Evolutionary conservation across 2,888 invertebrate genomes (phyloP).

Genomic region (Hyles lineata): DNA sequence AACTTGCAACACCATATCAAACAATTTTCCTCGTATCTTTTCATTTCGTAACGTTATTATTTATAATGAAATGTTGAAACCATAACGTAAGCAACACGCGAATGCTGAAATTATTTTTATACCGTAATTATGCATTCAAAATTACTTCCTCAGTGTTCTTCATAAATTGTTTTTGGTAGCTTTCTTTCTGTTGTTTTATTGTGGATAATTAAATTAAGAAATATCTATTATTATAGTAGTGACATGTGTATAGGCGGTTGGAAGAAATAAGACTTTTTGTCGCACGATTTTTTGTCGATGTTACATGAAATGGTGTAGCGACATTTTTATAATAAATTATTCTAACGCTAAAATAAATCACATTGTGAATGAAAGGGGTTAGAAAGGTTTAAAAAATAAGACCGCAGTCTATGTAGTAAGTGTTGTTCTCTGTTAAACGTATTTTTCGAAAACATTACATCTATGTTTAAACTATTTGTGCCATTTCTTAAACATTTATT

Average conservation of each 20-base stretch:
- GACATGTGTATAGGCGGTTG: not conserved
- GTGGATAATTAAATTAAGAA: not conserved
- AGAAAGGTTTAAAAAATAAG: too few relatives aligned
- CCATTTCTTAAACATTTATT: too few relatives aligned
- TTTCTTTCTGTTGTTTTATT: slow-evolving; percentile 7
- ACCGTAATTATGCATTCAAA: not conserved
- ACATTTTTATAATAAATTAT: too few relatives aligned
- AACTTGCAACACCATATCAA: not conserved
- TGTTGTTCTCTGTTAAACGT: too few relatives aligned
- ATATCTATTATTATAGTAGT: slow-evolving; percentile 1
- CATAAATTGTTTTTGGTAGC: not conserved
- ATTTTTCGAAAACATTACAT: too few relatives aligned
- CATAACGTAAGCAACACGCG: not conserved
- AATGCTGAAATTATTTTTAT: slow-evolving; percentile 5
- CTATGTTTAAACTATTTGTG: too few relatives aligned
- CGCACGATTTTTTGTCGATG: not conserved
- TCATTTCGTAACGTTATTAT: not conserved
- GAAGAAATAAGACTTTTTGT: not conserved
- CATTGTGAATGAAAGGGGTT: too few relatives aligned
- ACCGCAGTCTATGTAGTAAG: too few relatives aligned
- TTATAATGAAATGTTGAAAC: not conserved
- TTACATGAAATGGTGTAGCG: not conserved
- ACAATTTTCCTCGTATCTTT: not conserved
- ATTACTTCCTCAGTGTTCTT: slow-evolving; percentile 16
- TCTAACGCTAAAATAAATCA: too few relatives aligned